phyloP scores from a whole-genome alignment of 1,140 invertebrate species.

The Drosophila insularis region DNA sequence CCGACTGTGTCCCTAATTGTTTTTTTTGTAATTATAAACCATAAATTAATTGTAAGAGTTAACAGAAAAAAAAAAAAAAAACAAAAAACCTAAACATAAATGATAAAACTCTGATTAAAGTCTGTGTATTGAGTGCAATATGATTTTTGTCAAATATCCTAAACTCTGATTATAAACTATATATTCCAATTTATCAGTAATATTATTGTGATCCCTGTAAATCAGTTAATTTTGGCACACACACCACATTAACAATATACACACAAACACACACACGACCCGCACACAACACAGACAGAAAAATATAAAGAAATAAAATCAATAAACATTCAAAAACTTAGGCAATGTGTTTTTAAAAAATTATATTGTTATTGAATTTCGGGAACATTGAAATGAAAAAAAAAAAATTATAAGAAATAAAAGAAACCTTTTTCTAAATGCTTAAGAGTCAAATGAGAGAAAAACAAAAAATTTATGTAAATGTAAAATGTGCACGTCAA shows the following conservation, averaged over 20 bases:
- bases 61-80: slow-evolving; percentile 29
- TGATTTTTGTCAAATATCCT: slow-evolving; percentile 33
- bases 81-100: slow-evolving; percentile 14
- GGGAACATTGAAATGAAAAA: slow-evolving; percentile 68
- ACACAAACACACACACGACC: slow-evolving; percentile 20
- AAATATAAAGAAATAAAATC: slow-evolving; percentile 11
- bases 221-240: slow-evolving; percentile 34
- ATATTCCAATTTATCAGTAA: slow-evolving; percentile 26
- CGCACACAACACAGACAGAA: slow-evolving; percentile 29
- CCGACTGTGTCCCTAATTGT: slow-evolving; percentile 44
- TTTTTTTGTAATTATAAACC: slow-evolving; percentile 72
- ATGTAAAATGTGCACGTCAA: slow-evolving; percentile 81
- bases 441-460: slow-evolving; percentile 35
- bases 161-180: slow-evolving; percentile 27
- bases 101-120: slow-evolving; percentile 18
- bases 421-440: slow-evolving; percentile 59
- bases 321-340: slow-evolving; percentile 47
- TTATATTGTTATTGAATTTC: slow-evolving; percentile 73
- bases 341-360: slow-evolving; percentile 59
- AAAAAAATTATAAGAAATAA: slow-evolving; percentile 2
- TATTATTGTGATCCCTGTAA: slow-evolving; percentile 33
- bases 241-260: slow-evolving; percentile 8
- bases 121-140: slow-evolving; percentile 41
- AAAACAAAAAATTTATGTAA: slow-evolving; percentile 68
- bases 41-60: slow-evolving; percentile 61